These are phyloP conservation scores for Lophura nycthemera DNA, from an alignment of 2,113 vertebrate genomes.

Conservation along the genomic window DNA sequence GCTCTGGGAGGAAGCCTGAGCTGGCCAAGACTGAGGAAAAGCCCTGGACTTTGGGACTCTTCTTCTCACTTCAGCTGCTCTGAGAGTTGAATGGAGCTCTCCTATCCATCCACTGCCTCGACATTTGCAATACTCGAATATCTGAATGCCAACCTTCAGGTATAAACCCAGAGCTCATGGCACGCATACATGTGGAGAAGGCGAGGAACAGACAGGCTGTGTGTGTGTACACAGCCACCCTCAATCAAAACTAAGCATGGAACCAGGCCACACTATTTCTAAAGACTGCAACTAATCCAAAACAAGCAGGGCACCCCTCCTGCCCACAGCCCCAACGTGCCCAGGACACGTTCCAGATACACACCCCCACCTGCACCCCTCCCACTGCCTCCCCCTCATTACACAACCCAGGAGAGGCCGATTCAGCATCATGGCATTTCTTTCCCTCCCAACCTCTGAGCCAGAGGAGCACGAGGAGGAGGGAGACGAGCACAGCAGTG, in stretches of 20 bases:
- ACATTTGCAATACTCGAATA: accelerated
- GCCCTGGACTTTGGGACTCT: neutral
- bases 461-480: neutral
- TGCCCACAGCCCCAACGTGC: neutral
- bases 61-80: neutral
- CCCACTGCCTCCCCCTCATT: neutral
- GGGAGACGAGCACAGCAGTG: accelerated
- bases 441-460: neutral
- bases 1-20: neutral
- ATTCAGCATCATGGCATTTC: neutral
- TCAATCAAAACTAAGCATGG: accelerated
- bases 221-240: neutral
- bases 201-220: neutral
- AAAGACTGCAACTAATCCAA: neutral
- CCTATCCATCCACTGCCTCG: neutral
- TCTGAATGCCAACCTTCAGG: neutral
- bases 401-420: conserved; percentile 11
- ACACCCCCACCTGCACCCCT: neutral
- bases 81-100: neutral
- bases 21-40: neutral
- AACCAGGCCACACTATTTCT: neutral
- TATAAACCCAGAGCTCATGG: neutral
- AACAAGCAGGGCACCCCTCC: neutral
- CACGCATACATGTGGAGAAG: neutral
- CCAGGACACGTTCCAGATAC: neutral